Conservation (phyloP, 1,140 invertebrate species). For the Cataglyphis hispanica region DNA sequence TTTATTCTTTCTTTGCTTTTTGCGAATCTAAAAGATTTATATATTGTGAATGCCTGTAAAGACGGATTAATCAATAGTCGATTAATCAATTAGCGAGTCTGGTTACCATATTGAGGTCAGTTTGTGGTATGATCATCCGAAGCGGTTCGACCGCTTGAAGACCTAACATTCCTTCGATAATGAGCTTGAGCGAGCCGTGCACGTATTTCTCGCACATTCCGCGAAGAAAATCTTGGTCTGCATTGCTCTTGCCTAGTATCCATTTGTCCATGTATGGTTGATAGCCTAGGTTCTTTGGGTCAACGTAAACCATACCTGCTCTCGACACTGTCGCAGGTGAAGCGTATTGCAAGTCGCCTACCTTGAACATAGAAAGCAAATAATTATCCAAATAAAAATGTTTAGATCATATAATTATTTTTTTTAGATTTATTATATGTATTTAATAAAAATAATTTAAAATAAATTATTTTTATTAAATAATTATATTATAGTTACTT, state of each 20-base stretch:
- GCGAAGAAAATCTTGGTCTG: slow-evolving; percentile 87
- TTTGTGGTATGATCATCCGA: slow-evolving; percentile 93
- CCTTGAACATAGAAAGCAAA: slow-evolving; percentile 83
- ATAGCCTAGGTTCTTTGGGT: slow-evolving; percentile 95
- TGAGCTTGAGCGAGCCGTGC: slow-evolving; percentile 90
- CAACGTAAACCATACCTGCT: slow-evolving; percentile 97
- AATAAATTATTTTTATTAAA: too few relatives aligned
- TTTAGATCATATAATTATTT: neutral
- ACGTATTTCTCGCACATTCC: slow-evolving; percentile 92
- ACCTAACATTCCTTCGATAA: slow-evolving; percentile 92
- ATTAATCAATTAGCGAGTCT: slow-evolving; percentile 36
- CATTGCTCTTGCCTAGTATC: slow-evolving; percentile 85
- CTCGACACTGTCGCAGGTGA: slow-evolving; percentile 96
- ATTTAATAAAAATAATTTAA: too few relatives aligned
- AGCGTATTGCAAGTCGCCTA: slow-evolving; percentile 95
- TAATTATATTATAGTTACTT: too few relatives aligned
- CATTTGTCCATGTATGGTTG: slow-evolving; percentile 94
- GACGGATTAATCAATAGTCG: slow-evolving; percentile 55
- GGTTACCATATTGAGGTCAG: slow-evolving; percentile 93
- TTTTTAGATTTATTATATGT: slow-evolving; percentile 5
- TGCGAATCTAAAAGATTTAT: neutral
- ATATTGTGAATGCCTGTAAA: neutral
- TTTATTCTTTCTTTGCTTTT: neutral
- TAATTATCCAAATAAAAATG: slow-evolving; percentile 17
- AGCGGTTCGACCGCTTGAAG: slow-evolving; percentile 90